Evolutionary conservation across 2,888 invertebrate genomes (phyloP).

Genomic region (Drosophila rubida): DNA sequence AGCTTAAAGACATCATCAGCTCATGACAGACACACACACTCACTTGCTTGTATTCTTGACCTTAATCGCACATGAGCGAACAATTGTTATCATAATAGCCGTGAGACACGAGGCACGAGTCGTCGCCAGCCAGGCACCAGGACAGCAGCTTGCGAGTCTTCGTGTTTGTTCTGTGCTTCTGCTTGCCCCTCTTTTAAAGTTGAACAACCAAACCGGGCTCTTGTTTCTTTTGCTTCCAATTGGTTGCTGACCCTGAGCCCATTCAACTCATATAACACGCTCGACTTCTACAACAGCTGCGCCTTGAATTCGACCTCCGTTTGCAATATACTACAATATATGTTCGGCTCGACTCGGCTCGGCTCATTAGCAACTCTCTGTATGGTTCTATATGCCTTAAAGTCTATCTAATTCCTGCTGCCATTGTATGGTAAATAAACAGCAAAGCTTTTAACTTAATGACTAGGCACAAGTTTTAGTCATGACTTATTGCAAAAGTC

Average conservation of each 20-base stretch:
- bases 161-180: conserved; percentile 12
- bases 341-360: background rate
- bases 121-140: conserved; percentile 19
- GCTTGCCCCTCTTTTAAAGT: conserved; percentile 9
- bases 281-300: conserved; percentile 34
- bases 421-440: conserved; percentile 26
- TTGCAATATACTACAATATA: conserved; percentile 17
- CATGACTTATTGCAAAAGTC: conserved; percentile 24
- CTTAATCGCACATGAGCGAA: conserved; percentile 45
- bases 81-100: conserved; percentile 38
- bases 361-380: conserved; percentile 34
- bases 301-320: conserved; percentile 13
- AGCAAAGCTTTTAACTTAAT: conserved; percentile 68
- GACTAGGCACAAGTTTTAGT: conserved; percentile 37
- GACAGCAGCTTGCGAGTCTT: conserved; percentile 15
- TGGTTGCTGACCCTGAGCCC: conserved; percentile 27
- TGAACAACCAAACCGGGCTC: background rate
- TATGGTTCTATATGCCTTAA: conserved; percentile 2
- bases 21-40: too few species aligned
- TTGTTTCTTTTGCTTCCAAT: conserved; percentile 10
- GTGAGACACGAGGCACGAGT: conserved; percentile 21
- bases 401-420: conserved; percentile 22
- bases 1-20: conserved; percentile 6
- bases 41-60: conserved; percentile 33
- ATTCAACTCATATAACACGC: conserved; percentile 17